Base-by-base conservation (phyloP, 2,113 vertebrate species). In the Heptranchias perlo region DNA sequence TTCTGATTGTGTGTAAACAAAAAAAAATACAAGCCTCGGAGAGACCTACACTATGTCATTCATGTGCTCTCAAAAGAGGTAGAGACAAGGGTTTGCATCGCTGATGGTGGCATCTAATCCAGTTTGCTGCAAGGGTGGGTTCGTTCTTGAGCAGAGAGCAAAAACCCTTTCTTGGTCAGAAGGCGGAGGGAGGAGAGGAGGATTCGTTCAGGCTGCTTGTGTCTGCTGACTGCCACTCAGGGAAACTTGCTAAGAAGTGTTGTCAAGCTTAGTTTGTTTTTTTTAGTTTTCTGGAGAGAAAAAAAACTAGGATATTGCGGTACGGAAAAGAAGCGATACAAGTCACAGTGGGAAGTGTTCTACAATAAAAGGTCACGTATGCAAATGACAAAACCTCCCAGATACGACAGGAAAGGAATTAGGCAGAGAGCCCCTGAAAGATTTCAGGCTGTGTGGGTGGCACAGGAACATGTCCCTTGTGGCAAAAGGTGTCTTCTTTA, bases 71-170 rank as follows among this genome's bases (percentile, higher is more conserved):
- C 64, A 58, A 44, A n/a, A 93, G 64, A 28, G 65, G 94, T 62
- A 93, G 54, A 62, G 35, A 39, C 61, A 61, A 35, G 25, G 44
- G 23, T 28, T 69, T 31, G 25, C 65, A 95, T 11, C 25, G 28
- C 44, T 95, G 65, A 47, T 52, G 65, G 94, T 95, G 94, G 94
- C 94, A 49, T 18, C 44, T 31, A 47, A 35, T 73, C 94, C 49
- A 69, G 44, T 52, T 73, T 67, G 44, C 94, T 95, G 94, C 94
- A 95, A 95, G 94, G 94, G 94, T 95, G 94, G 64, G 64, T 69
- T 95, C 65, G 44, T 62, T 93, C 89, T 73, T 73, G 44, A 31
- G 28, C 39, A 69, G 93, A 14, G 47, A 49, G 39, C 39, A 47
- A 47, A 47, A 47, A 28, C n/a, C 94, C 47, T 35, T 2, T 25